Evolutionary conservation across 2,113 vertebrate species (phyloP).

Genomic region (Diglossa brunneiventris): DNA sequence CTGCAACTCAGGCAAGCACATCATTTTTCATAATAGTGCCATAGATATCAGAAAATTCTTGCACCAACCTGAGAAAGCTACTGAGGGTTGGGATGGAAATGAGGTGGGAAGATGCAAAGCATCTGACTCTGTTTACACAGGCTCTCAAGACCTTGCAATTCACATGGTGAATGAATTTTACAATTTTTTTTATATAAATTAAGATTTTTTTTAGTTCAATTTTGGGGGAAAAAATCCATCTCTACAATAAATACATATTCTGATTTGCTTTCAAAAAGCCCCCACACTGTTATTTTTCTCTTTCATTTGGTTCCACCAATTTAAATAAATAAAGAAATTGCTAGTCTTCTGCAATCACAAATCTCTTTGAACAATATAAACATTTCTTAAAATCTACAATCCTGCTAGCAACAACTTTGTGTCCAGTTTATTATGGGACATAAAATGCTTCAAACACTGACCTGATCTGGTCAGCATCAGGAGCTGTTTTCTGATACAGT

Average conservation of each 20-base stretch:
- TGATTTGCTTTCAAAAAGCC: neutral
- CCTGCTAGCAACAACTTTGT: neutral
- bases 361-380: neutral
- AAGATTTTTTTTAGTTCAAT: neutral
- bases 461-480: neutral
- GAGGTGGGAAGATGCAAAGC: neutral
- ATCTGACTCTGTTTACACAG: neutral
- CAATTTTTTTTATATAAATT: neutral
- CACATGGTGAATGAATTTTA: neutral
- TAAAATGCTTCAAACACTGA: neutral
- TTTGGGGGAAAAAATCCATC: accelerated
- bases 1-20: neutral
- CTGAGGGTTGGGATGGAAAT: neutral
- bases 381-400: neutral
- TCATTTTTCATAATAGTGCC: neutral
- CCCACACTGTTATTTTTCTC: neutral
- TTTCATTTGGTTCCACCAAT: neutral
- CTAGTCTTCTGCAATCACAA: neutral
- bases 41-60: neutral
- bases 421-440: neutral
- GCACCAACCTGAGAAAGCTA: neutral
- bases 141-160: neutral
- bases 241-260: neutral
- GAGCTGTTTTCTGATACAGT: neutral
- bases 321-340: neutral